Base-by-base conservation (phyloP, 2,113 vertebrate species). In the Hippocampus comes region DNA sequence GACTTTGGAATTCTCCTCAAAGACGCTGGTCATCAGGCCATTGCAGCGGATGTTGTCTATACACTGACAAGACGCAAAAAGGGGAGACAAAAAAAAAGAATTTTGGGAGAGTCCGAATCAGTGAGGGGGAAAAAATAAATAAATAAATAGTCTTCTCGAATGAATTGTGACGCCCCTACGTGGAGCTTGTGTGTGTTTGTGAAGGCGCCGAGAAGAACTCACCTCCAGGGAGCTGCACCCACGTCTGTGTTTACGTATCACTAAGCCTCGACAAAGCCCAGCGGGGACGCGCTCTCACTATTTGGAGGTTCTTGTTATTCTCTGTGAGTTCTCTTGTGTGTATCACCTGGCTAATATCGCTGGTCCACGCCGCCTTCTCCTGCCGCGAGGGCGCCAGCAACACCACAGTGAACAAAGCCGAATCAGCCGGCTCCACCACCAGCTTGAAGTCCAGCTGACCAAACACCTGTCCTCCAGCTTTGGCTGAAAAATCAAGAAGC, bases 1-100 rank as follows among this genome's bases (percentile, higher is more conserved):
- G 75, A 99, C 97, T 94, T 99, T 99, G 68, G 97, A 99, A 90
- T 98, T 99, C 87, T 99, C 97, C 90, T 99, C 97, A 90, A 98
- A 99, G 42, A 99, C 97, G 82, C 96, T 95, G 78, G 96, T 99
- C 97, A 99, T 99, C 89, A 99, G 91, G 73, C 97, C 97, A 85
- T 99, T 99, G 85, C 97, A 99, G 65, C 97, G 94, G 86, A 99
- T 99, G 78, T 99, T 99, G 91, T 99, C 97, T 76, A 99, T 95
- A 75, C 97, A 99, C 97, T 99, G 78, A 55, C 78, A 38, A 51
- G 18, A 49, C 75, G 21, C 11, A 46, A 65, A 42, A 17, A 25
- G 34, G 71, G 23, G 9, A 5, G 20, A n/a, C 48, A 49, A 49
- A 56, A 30, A 30, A 34, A 25, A 9, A 38, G 34, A 38, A 38